Base-by-base conservation (phyloP, 2,888 invertebrate species). In the Agrochola circellaris region DNA sequence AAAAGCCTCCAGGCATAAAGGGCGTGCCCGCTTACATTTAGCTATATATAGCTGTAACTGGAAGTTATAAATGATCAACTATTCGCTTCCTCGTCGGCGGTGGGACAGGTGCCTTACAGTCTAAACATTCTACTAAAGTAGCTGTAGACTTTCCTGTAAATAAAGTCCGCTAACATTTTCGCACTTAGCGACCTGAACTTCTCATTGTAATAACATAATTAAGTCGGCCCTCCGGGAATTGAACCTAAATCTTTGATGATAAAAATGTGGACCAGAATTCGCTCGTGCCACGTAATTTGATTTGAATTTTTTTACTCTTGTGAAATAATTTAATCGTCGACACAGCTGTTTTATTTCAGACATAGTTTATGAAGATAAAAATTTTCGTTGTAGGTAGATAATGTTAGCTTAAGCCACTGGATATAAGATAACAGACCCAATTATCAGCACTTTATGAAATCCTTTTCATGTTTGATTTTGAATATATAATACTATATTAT, bases 111-210 rank as follows among this genome's bases (percentile, higher is more conserved):
- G 48, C 48, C 6, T 45, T 1, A 48, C 42, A 26, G 11, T 26
- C 5, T 65, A 20, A 26, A 45, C 20, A 13, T 66, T 26, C 65
- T 45, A 30, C 20, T 23, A 23, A 66, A 48, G 48, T 48, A 67
- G 13, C 7, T 1, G n/a, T n/a, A 20, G 2, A 42, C 8, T 72
- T 54, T 13, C 26, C 17, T 56, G 23, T 61, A 51, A 68, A 54
- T 51, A 58, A 77, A 71, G 26, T 54, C 51, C 13, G 34, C 65
- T 65, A 65, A 68, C 51, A 82, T 58, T 70, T 76, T 38, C 30
- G 6, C 34, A 68, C 42, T 80, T 60, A 58, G 48, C 54, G 48
- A 38, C 58, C 34, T n/a, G 6, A 68, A 48, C 15, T 61, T 65
- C 30, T 56, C 38, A 5, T 1, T 34, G 54, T 66, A 23, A 48